These are phyloP conservation scores for Lasioglossum albipes DNA, from an alignment of 1,140 invertebrate species.

Conservation along the genomic window DNA sequence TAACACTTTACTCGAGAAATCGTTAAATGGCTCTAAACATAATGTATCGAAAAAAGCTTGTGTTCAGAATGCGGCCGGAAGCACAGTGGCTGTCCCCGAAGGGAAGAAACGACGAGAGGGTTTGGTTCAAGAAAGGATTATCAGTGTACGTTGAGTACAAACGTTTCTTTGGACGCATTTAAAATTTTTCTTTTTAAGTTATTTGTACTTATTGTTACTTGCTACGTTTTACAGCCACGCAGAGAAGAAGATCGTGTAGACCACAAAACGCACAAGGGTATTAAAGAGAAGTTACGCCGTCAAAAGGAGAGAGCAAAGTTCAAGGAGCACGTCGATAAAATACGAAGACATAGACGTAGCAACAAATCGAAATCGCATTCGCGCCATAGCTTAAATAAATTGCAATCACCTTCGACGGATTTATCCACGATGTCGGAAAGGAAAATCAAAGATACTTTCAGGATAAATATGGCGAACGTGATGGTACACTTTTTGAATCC, in stretches of 20 bases:
- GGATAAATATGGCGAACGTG: slow-evolving; percentile 92
- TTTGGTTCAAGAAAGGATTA: slow-evolving; percentile 85
- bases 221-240: slow-evolving; percentile 82
- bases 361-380: slow-evolving; percentile 74
- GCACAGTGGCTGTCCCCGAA: slow-evolving; percentile 53
- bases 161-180: neutral
- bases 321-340: slow-evolving; percentile 76
- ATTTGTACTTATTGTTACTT: neutral
- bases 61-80: slow-evolving; percentile 13
- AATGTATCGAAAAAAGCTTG: slow-evolving; percentile 55
- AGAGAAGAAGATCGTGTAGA: slow-evolving; percentile 87
- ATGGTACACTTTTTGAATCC: slow-evolving; percentile 95
- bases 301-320: slow-evolving; percentile 84
- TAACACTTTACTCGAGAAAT: slow-evolving; percentile 46
- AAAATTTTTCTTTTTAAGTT: neutral
- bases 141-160: slow-evolving; percentile 82
- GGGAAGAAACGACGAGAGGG: slow-evolving; percentile 79
- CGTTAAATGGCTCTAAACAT: slow-evolving; percentile 35
- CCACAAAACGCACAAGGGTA: slow-evolving; percentile 87
- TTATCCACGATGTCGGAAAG: slow-evolving; percentile 77
- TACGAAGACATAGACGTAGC: slow-evolving; percentile 75
- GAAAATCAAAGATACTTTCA: slow-evolving; percentile 93
- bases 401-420: slow-evolving; percentile 71
- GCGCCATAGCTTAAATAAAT: slow-evolving; percentile 70
- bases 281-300: slow-evolving; percentile 87